Conservation (phyloP, 1,140 invertebrate genomes). For the Gerris buenoi region DNA sequence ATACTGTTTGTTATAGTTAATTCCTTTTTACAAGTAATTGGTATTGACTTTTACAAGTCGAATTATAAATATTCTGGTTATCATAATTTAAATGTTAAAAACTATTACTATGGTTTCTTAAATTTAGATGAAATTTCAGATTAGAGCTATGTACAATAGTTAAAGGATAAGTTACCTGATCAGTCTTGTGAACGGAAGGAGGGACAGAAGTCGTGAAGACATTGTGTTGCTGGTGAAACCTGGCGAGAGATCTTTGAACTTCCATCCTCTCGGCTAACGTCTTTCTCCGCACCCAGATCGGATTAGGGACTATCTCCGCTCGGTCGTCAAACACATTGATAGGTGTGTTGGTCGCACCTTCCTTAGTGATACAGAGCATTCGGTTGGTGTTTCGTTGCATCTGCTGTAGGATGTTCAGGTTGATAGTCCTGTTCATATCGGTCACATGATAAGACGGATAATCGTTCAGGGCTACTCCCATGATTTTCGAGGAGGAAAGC, state of each 20-base stretch:
- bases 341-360: neutral
- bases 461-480: neutral
- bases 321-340: neutral
- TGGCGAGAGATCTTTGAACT: neutral
- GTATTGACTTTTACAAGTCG: too few species aligned
- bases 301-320: neutral
- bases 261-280: neutral
- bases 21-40: too few species aligned
- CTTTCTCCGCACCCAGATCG: neutral
- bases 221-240: neutral
- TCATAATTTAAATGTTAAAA: too few species aligned
- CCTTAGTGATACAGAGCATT: neutral
- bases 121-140: too few species aligned
- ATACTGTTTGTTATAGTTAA: too few species aligned
- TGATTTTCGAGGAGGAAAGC: neutral
- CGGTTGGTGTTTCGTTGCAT: neutral
- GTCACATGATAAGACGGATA: neutral
- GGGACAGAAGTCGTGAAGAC: neutral
- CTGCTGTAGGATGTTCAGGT: neutral
- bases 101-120: too few species aligned
- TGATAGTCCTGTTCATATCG: neutral
- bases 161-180: neutral
- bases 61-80: too few species aligned
- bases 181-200: neutral
- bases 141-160: neutral